Base-by-base conservation (phyloP, 2,113 vertebrate genomes). In the Setophaga petechia region DNA sequence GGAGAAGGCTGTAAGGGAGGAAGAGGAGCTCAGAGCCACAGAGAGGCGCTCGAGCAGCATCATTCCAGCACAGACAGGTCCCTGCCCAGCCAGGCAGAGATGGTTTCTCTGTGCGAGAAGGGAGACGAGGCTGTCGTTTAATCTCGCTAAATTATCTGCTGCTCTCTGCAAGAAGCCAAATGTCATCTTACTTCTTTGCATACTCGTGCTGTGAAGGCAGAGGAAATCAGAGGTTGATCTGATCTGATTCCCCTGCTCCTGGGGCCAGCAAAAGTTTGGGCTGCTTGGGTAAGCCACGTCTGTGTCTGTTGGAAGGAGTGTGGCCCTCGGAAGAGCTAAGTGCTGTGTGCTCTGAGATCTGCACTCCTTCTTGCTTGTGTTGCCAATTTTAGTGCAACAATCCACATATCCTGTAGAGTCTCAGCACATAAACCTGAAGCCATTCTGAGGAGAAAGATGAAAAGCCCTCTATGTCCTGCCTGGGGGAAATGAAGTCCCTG, bases 11-110 rank as follows among this genome's bases (percentile, higher is more conserved):
- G 65, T 37, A 68, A 77, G 35, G 31, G 61, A 74, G 37, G n/a
- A 77, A 24, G 68, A 72, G 41, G 68, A 74, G 84, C 73, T 68
- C 33, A 15, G 76, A 15, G n/a, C 96, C 96, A 96, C 92, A 87
- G 76, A 78, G 94, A 75, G 95, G 95, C 95, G 94, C 96, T 95
- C 65, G 22, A 96, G 93, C 86, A 81, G 88, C 93, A 23, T n/a
- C 5, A 1, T 81, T 93, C 30, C 79, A 47, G 90, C 21, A 0
- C 23, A 49, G 90, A 58, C 20, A 2, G 30, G 39, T 10, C 51
- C 37, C 37, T 39, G 37, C 37, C 37, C 37, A 39, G 37, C 37
- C 37, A 39, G 37, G 37, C 37, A 0, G 82, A 41, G 90, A 80
- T 33, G 24, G 17, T 41, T 89, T 54, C 68, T 54, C 67, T 67